phyloP scores from a whole-genome alignment of 2,888 invertebrate species.

The Doris montereyensis region DNA sequence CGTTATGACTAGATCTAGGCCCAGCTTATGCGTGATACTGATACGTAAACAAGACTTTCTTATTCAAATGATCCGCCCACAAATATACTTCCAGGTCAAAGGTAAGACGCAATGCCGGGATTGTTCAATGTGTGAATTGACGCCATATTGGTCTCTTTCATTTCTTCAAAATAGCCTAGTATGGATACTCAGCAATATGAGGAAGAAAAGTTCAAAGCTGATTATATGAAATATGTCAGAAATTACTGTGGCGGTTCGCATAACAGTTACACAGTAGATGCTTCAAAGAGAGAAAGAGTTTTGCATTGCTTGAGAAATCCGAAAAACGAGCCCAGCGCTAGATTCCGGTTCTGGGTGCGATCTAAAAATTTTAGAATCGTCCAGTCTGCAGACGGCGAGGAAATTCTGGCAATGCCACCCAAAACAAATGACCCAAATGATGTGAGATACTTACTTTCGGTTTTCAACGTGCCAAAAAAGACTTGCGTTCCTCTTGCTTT shows the following conservation, averaged over 20 bases:
- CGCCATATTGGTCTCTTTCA: slow-evolving; percentile 39
- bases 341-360: slow-evolving; percentile 49
- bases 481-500: background rate
- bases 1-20: no score
- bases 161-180: no score
- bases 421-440: slow-evolving; percentile 44
- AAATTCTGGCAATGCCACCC: slow-evolving; percentile 45
- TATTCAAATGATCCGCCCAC: no score
- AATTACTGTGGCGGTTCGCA: slow-evolving; percentile 40
- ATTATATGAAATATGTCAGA: slow-evolving; percentile 38
- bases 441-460: no score
- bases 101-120: slow-evolving; percentile 1
- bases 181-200: background rate
- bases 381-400: slow-evolving; percentile 45
- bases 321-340: slow-evolving; percentile 42
- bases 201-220: slow-evolving; percentile 39
- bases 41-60: no score
- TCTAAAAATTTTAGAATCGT: slow-evolving; percentile 47
- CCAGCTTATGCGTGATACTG: no score
- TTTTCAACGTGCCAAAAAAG: no score
- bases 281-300: slow-evolving; percentile 40
- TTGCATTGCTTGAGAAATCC: slow-evolving; percentile 44
- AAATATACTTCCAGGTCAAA: background rate
- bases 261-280: slow-evolving; percentile 44
- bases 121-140: slow-evolving; percentile 7